Evolutionary conservation across 2,888 invertebrate species (phyloP).

Genomic region (Encarsia formosa): DNA sequence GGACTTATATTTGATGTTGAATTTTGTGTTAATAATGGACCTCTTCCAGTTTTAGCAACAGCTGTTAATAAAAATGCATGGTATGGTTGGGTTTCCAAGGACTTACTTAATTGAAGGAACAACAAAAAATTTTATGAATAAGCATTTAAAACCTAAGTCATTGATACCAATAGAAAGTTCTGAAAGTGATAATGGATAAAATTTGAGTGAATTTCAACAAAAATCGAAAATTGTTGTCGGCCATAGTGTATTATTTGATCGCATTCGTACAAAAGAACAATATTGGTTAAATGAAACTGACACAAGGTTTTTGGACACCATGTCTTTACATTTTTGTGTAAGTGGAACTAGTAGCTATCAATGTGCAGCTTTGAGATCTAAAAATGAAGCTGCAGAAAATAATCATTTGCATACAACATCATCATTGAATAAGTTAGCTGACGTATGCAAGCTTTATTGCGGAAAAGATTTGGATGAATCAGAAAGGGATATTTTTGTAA

Average conservation of each 20-base stretch:
- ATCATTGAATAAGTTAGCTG: conserved; percentile 83
- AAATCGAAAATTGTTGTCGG: conserved; percentile 76
- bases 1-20: conserved; percentile 91
- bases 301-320: conserved; percentile 89
- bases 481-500: conserved; percentile 76
- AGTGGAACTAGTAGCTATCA: conserved; percentile 95
- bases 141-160: conserved; percentile 55
- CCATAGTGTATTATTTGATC: conserved; percentile 94
- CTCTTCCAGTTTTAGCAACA: conserved; percentile 83
- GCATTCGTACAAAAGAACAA: conserved; percentile 86
- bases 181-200: conserved; percentile 49
- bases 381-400: conserved; percentile 56
- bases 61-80: conserved; percentile 82
- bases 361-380: conserved; percentile 72
- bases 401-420: conserved; percentile 76
- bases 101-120: conserved; percentile 61
- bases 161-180: conserved; percentile 78
- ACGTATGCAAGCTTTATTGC: conserved; percentile 88
- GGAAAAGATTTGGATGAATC: conserved; percentile 69
- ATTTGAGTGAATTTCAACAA: conserved; percentile 50
- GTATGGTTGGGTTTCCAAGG: conserved; percentile 91
- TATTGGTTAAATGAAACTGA: conserved; percentile 77
- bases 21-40: conserved; percentile 79
- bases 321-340: conserved; percentile 93
- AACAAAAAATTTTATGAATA: conserved; percentile 49